phyloP scores from a whole-genome alignment of 1,140 invertebrate species.

The Zelostemma sp. region DNA sequence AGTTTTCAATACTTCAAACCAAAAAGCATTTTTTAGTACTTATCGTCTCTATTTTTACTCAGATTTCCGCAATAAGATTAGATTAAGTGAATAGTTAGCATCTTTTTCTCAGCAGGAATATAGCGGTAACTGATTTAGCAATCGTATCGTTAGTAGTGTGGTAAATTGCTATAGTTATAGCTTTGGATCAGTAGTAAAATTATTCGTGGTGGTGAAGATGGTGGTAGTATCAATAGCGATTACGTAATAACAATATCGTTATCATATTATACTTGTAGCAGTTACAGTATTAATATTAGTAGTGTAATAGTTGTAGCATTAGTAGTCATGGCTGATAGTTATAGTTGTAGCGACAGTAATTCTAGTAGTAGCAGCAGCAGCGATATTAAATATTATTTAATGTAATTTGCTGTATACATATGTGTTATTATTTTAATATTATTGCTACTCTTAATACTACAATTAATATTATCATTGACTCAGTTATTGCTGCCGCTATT shows the following conservation, averaged over 20 bases:
- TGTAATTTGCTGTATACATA: conserved; percentile 8
- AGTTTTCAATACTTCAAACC: no score
- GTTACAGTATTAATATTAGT: conserved; percentile 43
- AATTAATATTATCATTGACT: conserved; percentile 12
- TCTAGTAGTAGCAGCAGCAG: conserved; percentile 39
- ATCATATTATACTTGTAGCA: conserved; percentile 46
- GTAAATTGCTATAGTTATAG: conserved; percentile 47
- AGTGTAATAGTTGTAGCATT: conserved; percentile 46
- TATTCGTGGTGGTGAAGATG: conserved; percentile 55
- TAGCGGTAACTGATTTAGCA: conserved; percentile 40
- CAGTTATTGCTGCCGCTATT: conserved; percentile 29
- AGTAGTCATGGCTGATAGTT: conserved; percentile 24
- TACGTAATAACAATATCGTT: conserved; percentile 41
- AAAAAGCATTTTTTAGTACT: no score
- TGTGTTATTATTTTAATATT: conserved; percentile 5
- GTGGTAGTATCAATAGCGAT: conserved; percentile 51
- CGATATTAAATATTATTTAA: conserved; percentile 18
- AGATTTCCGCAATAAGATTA: conserved; percentile 8
- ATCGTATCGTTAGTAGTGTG: conserved; percentile 32
- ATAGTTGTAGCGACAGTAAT: conserved; percentile 44
- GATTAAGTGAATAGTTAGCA: conserved; percentile 4
- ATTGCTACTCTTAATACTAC: conserved; percentile 8
- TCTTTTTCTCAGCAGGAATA: conserved; percentile 12
- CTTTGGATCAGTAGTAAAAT: conserved; percentile 51
- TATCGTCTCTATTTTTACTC: no score